Percentiles rank a stretch among this genome's conserved stretches.
Evolutionary conservation across 1,140 invertebrate species (phyloP).

Genomic region (Stenopsyche tienmushanensis): DNA sequence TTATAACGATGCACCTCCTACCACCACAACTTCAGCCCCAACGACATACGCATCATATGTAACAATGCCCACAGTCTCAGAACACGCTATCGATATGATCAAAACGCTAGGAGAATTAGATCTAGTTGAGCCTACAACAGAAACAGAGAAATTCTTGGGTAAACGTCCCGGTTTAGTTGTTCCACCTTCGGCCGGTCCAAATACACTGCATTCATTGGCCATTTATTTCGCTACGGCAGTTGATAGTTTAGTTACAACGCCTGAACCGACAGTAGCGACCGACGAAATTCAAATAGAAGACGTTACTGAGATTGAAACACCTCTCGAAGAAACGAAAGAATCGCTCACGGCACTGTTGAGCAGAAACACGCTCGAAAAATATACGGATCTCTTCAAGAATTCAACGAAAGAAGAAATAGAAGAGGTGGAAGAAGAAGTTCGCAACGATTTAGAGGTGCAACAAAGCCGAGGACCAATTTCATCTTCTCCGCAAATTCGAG

Average conservation of each 20-base stretch:
- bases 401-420: conserved; percentile 47
- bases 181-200: conserved; percentile 69
- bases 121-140: conserved; percentile 27
- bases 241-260: conserved; percentile 54
- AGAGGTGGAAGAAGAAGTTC: conserved; percentile 47
- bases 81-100: conserved; percentile 52
- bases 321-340: conserved; percentile 47
- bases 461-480: conserved; percentile 62
- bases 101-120: conserved; percentile 47
- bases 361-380: conserved; percentile 60
- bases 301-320: conserved; percentile 48
- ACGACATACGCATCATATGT: conserved; percentile 41
- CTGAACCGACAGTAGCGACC: conserved; percentile 33
- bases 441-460: conserved; percentile 61
- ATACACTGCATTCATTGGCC: conserved; percentile 73
- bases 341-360: conserved; percentile 56
- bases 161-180: conserved; percentile 62
- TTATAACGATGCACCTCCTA: neutral
- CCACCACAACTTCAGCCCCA: conserved; percentile 41
- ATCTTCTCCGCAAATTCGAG: conserved; percentile 66
- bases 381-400: conserved; percentile 57
- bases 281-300: conserved; percentile 37
- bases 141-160: conserved; percentile 48
- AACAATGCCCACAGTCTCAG: conserved; percentile 42
- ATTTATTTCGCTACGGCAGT: conserved; percentile 73